Evolutionary conservation across 2,797 vertebrate species (phyloP).

Genomic region (Xenopus petersii): DNA sequence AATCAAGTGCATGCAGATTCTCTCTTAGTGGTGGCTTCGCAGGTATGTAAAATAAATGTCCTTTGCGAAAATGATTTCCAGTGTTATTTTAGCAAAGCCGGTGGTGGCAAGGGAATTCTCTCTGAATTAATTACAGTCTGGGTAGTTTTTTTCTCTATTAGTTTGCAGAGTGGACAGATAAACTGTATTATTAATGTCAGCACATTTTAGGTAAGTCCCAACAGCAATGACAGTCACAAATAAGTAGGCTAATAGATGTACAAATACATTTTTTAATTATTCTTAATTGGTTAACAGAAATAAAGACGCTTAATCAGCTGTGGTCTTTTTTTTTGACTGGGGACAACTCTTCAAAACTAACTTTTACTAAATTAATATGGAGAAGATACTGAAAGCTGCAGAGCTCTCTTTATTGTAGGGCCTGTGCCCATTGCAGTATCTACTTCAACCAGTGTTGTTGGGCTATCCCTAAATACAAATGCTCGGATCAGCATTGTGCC

Average conservation of each 20-base stretch:
- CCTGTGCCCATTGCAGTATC: no score
- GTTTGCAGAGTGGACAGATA: neutral
- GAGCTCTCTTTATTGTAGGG: no score
- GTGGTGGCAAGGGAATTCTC: neutral
- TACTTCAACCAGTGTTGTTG: no score
- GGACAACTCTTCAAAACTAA: no score
- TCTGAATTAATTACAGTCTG: neutral
- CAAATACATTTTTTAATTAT: neutral
- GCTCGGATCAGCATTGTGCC: no score
- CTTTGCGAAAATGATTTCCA: conserved; percentile 9
- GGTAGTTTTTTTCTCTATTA: neutral
- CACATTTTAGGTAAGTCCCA: neutral
- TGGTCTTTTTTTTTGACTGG: no score
- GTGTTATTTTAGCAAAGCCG: conserved; percentile 48
- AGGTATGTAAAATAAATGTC: neutral
- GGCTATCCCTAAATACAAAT: no score
- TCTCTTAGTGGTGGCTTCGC: neutral
- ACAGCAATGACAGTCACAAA: neutral
- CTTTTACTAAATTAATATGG: no score
- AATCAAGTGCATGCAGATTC: neutral
- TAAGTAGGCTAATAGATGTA: neutral
- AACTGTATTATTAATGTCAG: neutral
- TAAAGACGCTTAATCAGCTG: no score
- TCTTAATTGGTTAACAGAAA: neutral
- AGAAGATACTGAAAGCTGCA: no score